phyloP scores from a whole-genome alignment of 2,888 invertebrate genomes.

The Cyaniris semiargus region DNA sequence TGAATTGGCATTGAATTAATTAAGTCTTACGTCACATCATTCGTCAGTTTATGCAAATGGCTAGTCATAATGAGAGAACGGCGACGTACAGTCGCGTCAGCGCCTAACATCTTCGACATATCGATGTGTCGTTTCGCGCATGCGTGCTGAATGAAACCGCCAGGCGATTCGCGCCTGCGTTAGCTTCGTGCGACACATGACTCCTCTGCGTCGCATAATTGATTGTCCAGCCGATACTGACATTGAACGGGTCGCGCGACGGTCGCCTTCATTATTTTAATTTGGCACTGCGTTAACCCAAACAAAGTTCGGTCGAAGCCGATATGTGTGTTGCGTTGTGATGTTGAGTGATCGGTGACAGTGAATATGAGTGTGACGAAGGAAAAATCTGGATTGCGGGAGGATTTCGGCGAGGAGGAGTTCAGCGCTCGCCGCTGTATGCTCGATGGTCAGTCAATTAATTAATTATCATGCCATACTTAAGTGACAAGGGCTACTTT shows the following conservation, averaged over 20 bases:
- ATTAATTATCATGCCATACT: not conserved
- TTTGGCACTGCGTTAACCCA: conserved; percentile 61
- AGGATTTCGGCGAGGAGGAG: conserved; percentile 68
- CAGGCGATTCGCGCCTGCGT: conserved; percentile 60
- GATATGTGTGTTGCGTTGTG: conserved; percentile 53
- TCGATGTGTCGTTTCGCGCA: conserved; percentile 54
- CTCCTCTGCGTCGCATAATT: conserved; percentile 75
- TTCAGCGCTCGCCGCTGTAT: conserved; percentile 68
- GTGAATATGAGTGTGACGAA: conserved; percentile 64
- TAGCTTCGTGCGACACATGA: conserved; percentile 61
- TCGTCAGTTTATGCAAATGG: not conserved
- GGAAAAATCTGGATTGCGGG: conserved; percentile 55
- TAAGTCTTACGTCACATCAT: not conserved
- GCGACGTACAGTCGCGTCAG: conserved; percentile 62
- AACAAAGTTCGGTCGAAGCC: conserved; percentile 44
- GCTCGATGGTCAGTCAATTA: conserved; percentile 69
- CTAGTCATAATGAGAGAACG: conserved; percentile 42
- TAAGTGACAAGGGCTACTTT: not conserved
- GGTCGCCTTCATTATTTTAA: conserved; percentile 62
- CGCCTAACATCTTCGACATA: conserved; percentile 56
- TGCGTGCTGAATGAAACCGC: conserved; percentile 52
- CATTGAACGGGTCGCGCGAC: conserved; percentile 65
- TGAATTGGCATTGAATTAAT: not conserved
- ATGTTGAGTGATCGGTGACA: conserved; percentile 54
- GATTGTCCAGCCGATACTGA: conserved; percentile 76